phyloP scores from a whole-genome alignment of 2,797 vertebrate species.

The Gymnodraco acuticeps region DNA sequence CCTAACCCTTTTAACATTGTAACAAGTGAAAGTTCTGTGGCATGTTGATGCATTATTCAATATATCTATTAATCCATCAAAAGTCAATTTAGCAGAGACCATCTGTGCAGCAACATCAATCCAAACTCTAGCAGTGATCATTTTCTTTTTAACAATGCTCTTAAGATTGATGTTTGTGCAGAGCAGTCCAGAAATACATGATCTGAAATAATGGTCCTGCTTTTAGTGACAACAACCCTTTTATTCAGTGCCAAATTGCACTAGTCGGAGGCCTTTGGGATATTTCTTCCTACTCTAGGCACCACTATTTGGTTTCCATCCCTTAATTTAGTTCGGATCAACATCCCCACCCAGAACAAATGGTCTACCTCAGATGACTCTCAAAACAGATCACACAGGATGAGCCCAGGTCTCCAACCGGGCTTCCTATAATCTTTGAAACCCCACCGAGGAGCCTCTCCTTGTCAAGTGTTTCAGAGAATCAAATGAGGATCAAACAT shows the following conservation, averaged over 20 bases:
- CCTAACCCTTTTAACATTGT: background rate
- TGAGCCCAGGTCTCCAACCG: slow-evolving; percentile 69
- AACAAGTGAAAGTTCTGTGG: slow-evolving; percentile 18
- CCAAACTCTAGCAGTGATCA: slow-evolving; percentile 36
- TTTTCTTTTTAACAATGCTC: slow-evolving; percentile 43
- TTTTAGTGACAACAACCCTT: slow-evolving; percentile 64
- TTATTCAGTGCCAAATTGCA: slow-evolving; percentile 70
- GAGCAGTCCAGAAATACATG: slow-evolving; percentile 57
- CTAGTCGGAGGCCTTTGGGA: slow-evolving; percentile 62
- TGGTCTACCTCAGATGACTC: slow-evolving; percentile 80
- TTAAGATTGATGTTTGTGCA: slow-evolving; percentile 55
- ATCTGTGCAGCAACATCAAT: slow-evolving; percentile 39
- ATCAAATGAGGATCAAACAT: slow-evolving; percentile 60
- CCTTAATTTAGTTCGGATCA: slow-evolving; percentile 80
- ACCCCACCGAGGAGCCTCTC: slow-evolving; percentile 67
- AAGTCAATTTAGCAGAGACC: slow-evolving; percentile 19
- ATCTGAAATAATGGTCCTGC: slow-evolving; percentile 57
- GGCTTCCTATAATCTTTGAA: slow-evolving; percentile 73
- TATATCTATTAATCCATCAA: slow-evolving; percentile 34
- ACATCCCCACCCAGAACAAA: slow-evolving; percentile 80
- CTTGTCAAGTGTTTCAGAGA: slow-evolving; percentile 54
- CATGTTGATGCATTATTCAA: slow-evolving; percentile 23
- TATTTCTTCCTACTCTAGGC: slow-evolving; percentile 68
- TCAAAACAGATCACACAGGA: slow-evolving; percentile 83
- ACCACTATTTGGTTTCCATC: slow-evolving; percentile 73